phyloP scores from a whole-genome alignment of 2,113 vertebrate species.

The Leucopternis melanops region DNA sequence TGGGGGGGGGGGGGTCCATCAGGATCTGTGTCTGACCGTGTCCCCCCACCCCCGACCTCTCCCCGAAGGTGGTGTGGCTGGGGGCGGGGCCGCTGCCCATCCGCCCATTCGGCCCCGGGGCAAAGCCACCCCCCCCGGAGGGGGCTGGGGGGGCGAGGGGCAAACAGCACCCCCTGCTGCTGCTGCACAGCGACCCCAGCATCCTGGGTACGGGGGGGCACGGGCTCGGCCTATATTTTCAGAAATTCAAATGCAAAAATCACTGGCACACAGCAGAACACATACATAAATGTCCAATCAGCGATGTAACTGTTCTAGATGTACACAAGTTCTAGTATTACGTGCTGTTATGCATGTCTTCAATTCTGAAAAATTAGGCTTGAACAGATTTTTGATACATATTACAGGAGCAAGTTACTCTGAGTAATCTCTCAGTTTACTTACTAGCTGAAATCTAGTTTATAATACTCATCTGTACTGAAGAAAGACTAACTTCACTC shows the following conservation, averaged over 20 bases:
- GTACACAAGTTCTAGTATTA: background rate
- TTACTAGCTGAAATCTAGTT: background rate
- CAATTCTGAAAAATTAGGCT: slow-evolving; percentile 34
- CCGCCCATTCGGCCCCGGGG: too few species aligned
- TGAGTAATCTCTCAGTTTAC: background rate
- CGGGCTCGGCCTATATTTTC: background rate
- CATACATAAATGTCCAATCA: background rate
- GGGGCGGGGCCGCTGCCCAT: too few species aligned
- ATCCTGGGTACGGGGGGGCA: too few species aligned
- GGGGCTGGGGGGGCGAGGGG: too few species aligned
- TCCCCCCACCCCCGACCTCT: too few species aligned
- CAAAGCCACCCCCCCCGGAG: too few species aligned
- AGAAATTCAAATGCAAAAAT: background rate
- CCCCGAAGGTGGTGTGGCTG: too few species aligned
- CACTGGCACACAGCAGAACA: background rate
- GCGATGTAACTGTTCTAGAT: background rate
- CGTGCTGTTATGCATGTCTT: fast-evolving
- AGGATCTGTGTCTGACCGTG: too few species aligned
- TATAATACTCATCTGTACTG: background rate
- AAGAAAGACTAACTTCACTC: background rate
- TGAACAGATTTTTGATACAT: background rate
- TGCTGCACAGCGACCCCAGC: too few species aligned
- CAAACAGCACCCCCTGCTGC: too few species aligned
- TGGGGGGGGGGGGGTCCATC: too few species aligned
- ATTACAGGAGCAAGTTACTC: background rate